phyloP scores from a whole-genome alignment of 2,888 invertebrate genomes.

The Hypolimnas misippus region DNA sequence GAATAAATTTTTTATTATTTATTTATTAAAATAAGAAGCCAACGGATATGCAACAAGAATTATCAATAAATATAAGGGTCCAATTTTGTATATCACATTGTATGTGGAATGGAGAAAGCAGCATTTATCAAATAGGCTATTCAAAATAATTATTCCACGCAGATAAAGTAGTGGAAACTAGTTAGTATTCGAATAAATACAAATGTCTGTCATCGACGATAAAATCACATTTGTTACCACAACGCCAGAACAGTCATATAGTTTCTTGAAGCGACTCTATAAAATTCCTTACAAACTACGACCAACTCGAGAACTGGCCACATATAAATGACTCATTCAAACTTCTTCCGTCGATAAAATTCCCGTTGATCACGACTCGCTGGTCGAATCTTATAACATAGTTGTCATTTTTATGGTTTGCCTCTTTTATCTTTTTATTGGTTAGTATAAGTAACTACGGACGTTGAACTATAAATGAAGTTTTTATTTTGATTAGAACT shows the following conservation, averaged over 20 bases:
- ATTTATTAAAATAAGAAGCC: too few species aligned
- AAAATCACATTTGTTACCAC: conserved; percentile 16
- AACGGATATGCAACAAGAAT: too few species aligned
- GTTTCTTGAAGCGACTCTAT: conserved; percentile 18
- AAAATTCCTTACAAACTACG: conserved; percentile 8
- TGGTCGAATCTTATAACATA: conserved; percentile 26
- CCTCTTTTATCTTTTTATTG: conserved; percentile 5
- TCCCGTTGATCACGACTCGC: conserved; percentile 5
- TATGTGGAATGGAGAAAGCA: too few species aligned
- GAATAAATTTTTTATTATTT: too few species aligned
- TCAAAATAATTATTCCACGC: too few species aligned
- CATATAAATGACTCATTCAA: conserved; percentile 34
- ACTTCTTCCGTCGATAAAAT: conserved; percentile 27
- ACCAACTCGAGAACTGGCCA: conserved; percentile 28
- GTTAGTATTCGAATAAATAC: too few species aligned
- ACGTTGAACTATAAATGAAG: background rate
- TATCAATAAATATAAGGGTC: too few species aligned
- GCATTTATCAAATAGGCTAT: too few species aligned
- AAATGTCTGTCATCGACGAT: conserved; percentile 2
- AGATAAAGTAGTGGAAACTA: too few species aligned
- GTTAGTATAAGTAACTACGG: background rate
- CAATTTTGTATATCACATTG: too few species aligned
- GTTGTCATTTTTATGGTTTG: conserved; percentile 18
- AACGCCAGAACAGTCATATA: too few species aligned
- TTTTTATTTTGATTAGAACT: conserved; percentile 8